Evolutionary conservation across 2,888 invertebrate species (phyloP).

Genomic region (Apamea epomidion): DNA sequence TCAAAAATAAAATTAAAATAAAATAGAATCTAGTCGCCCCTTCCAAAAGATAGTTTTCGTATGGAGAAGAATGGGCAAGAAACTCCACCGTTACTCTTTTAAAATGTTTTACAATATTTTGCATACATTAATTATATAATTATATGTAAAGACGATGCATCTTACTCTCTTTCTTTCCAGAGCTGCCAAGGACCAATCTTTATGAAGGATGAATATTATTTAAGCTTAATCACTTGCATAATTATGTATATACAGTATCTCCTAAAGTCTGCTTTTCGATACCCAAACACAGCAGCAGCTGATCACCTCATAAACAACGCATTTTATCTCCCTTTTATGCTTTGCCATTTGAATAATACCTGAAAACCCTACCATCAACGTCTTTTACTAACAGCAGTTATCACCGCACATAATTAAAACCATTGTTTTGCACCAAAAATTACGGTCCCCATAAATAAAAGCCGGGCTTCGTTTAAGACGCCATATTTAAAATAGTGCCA

Average conservation of each 20-base stretch:
- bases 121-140: too few species aligned
- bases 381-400: constrained; percentile 84
- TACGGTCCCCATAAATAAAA: constrained; percentile 84
- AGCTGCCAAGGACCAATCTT: not conserved
- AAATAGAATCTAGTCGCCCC: too few species aligned
- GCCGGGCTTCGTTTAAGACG: constrained; percentile 78
- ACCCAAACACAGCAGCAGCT: constrained; percentile 36
- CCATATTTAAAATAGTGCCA: constrained; percentile 88
- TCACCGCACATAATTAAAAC: constrained; percentile 88
- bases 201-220: too few species aligned
- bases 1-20: too few species aligned
- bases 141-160: too few species aligned
- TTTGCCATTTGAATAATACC: constrained; percentile 74
- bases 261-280: constrained; percentile 1
- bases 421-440: constrained; percentile 87
- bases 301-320: constrained; percentile 59
- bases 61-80: too few species aligned
- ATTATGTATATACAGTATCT: not conserved
- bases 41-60: too few species aligned
- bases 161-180: too few species aligned
- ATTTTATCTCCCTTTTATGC: constrained; percentile 65
- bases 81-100: too few species aligned
- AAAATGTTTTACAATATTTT: too few species aligned
- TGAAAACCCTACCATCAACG: constrained; percentile 78
- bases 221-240: not conserved